These are phyloP conservation scores for Ammospiza nelsoni DNA, from an alignment of 2,113 vertebrate species.

Conservation along the genomic window DNA sequence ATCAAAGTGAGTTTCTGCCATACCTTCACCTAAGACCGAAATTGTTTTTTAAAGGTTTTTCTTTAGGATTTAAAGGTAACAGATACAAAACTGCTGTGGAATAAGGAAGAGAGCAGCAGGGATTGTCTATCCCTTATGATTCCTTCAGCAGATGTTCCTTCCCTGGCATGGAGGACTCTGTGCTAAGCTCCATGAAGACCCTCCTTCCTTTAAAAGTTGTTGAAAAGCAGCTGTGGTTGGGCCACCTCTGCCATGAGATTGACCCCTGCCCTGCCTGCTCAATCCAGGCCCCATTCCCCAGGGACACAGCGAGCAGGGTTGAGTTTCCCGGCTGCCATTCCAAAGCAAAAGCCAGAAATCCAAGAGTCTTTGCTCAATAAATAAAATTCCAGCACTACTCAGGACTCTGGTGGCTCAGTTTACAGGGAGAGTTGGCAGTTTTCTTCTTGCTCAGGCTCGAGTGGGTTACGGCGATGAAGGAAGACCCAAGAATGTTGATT, in stretches of 20 bases:
- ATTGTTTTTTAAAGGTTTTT: background rate
- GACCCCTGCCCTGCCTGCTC: constrained; percentile 71
- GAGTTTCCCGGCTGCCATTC: constrained; percentile 63
- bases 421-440: constrained; percentile 59
- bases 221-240: constrained; percentile 70
- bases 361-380: constrained; percentile 55
- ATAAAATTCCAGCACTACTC: constrained; percentile 47
- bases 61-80: background rate
- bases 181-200: constrained; percentile 59
- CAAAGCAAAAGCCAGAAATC: constrained; percentile 48
- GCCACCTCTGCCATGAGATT: constrained; percentile 61
- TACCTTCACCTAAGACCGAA: background rate
- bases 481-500: constrained; percentile 55
- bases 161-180: constrained; percentile 51
- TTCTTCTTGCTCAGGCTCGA: constrained; percentile 6
- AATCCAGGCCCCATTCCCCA: constrained; percentile 32
- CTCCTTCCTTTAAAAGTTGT: constrained; percentile 15
- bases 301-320: constrained; percentile 56
- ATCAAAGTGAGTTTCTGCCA: background rate
- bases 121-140: constrained; percentile 46
- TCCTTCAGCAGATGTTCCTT: constrained; percentile 64
- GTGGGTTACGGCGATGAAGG: constrained; percentile 14
- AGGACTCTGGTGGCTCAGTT: constrained; percentile 28
- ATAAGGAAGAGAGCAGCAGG: constrained; percentile 55
- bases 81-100: background rate